Base-by-base conservation (phyloP, 2,113 vertebrate genomes). In the Odocoileus virginianus region DNA sequence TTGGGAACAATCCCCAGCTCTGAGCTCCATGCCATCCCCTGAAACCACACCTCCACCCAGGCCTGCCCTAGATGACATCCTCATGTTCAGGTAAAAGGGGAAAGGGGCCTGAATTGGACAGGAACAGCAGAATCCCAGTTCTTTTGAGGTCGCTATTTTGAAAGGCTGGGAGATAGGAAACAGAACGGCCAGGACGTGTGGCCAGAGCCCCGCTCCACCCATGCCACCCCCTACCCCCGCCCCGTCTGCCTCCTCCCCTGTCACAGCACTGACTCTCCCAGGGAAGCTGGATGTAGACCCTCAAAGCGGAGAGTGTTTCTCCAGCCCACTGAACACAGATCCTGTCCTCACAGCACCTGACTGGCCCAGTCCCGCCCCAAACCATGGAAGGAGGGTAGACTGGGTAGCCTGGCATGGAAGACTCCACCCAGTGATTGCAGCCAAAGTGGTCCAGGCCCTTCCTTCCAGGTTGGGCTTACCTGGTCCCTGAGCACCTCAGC, bases 211-310 rank as follows among this genome's bases (percentile, higher is more conserved):
- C 2, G 17, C n/a, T 67, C 64, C 64, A 67, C 33, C n/a, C 17
- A 83, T 0, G 2, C 30, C 30, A 21, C 30, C 50, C 47, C 5
- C 5, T 0, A 36, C n/a, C 19, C n/a, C n/a, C 36, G 30, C 52
- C 81, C 19, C 17, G 23, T 21, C 30, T n/a, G 47, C 23, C n/a
- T 9, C 23, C 23, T 14, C 52, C 21, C 21, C 13, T 7, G n/a
- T 57, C 13, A 36, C 52, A 84, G 81, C 7, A 2, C 81, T 84
- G 52, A 55, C 21, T 16, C 13, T 83, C 82, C 52, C n/a, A 25
- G 82, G 23, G 81, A 55, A 54, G 50, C 50, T 54, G 79, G 33
- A 3, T 36, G 5, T 28, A 10, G 19, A 13, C 50, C 50, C 81
- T 54, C 50, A 54, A 83, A 83, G 50, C 3, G 1, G 12, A 83